Evolutionary conservation across 1,140 invertebrate genomes (phyloP), one percentile per base, ranked within the genome.

Genomic region (Hermetia illucens): DNA sequence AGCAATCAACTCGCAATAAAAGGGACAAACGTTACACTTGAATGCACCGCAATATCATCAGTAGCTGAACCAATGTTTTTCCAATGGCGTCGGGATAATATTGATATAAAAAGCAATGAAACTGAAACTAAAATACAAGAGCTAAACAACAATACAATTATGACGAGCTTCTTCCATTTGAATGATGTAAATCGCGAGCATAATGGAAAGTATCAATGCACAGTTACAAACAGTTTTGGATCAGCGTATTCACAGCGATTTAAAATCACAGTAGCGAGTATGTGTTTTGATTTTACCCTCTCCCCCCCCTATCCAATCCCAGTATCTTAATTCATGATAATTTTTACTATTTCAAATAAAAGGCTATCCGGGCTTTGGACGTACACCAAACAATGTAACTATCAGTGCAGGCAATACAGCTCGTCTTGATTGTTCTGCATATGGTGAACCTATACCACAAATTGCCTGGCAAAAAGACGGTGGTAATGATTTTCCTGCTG

Each of bases 401-500:
- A 77, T 89, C 2, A 77, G 78, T 56, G 79, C 83, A 15, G 88
- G 89, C 4, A 77, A 76, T 41, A 88, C 79, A n/a, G 90, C 86
- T 1, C 76, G 77, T 31, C 64, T 97, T 5, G 86, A 90, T 47
- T 97, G 93, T 71, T 82, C 86, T 2, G 91, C 91, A 9, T 72
- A 71, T 39, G 93, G 92, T 2, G 79, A 86, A 47, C 92, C 92
- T 0, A 62, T 69, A 18, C 92, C 92, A 21, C 77, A 89, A 60
- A 89, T 94, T 44, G 77, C 83, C 0, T 88, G 91, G 78, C 80
- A 88, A 50, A 95, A 96, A 62, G 90, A 94, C 66, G 86, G 83
- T n/a, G 86, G 82, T 1, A 84, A 85, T 56, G 83, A 93, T 59
- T 96, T 98, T 60, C 91, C 91, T 8, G 92, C 93, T 6, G 92